Percentiles rank a stretch among this genome's conserved stretches.
phyloP scores from a whole-genome alignment of 2,888 invertebrate species.

The Criorhina ranunculi region DNA sequence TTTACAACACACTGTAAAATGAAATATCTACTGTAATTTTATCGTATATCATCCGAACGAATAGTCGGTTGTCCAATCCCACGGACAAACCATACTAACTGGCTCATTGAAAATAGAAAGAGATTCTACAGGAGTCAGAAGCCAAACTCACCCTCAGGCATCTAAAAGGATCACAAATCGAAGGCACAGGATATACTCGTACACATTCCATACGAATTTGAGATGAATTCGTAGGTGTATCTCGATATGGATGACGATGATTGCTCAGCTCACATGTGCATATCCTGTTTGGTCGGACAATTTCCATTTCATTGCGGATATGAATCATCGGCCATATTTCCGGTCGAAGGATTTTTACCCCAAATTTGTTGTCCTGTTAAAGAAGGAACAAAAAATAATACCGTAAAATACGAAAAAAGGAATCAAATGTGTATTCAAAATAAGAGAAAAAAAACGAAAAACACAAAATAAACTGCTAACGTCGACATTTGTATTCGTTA shows the following conservation, averaged over 20 bases:
- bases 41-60: slow-evolving; percentile 30
- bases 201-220: slow-evolving; percentile 39
- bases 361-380: slow-evolving; percentile 74
- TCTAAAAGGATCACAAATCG: slow-evolving; percentile 58
- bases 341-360: slow-evolving; percentile 76
- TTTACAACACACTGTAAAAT: slow-evolving; percentile 9
- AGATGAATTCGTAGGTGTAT: slow-evolving; percentile 66
- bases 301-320: slow-evolving; percentile 77
- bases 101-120: slow-evolving; percentile 31
- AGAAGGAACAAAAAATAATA: slow-evolving; percentile 38
- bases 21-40: slow-evolving; percentile 15
- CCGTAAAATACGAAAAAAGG: slow-evolving; percentile 19
- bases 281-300: slow-evolving; percentile 76
- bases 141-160: slow-evolving; percentile 41
- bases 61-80: slow-evolving; percentile 21
- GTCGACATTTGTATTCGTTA: slow-evolving; percentile 73
- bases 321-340: slow-evolving; percentile 77
- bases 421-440: slow-evolving; percentile 66
- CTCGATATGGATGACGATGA: slow-evolving; percentile 70
- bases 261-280: slow-evolving; percentile 76
- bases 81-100: slow-evolving; percentile 44
- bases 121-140: slow-evolving; percentile 38
- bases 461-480: slow-evolving; percentile 61
- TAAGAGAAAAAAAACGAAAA: slow-evolving; percentile 25
- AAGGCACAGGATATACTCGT: slow-evolving; percentile 34